Evolutionary conservation across 2,113 vertebrate species (phyloP), one percentile per base, ranked within the genome.

Genomic region (Himantopus leucocephalus): DNA sequence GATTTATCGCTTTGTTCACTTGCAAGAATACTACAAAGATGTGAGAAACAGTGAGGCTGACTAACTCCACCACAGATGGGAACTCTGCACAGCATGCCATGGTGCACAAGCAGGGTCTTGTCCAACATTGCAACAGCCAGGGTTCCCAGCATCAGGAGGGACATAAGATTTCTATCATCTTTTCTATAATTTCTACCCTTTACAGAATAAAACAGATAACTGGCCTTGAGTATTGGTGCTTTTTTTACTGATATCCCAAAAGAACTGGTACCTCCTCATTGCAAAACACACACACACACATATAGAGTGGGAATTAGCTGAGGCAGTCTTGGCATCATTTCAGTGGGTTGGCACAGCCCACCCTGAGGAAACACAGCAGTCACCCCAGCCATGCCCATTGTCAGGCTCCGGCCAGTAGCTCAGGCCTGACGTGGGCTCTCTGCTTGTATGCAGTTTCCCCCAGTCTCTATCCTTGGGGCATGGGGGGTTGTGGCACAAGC

Each of bases 221-320:
- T 0, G 1, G 4, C 35, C 43, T 29, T 74, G 43, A 56, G 41
- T 35, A 73, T 50, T 1, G 0, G 10, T 55, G 29, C 7, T 83
- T 47, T 70, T 55, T 34, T 53, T 76, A 47, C 24, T 47, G 59
- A 45, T 7, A 39, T 59, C 5, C 5, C 9, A 11, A 56, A 70
- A 56, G 4, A 79, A 9, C 8, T 32, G 30, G 17, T 16, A n/a
- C 29, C 8, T 50, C 22, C 32, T 60, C 45, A 39, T 12, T 41
- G 30, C 41, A 72, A 58, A 63, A 43, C 41, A 71, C 30, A 23
- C 17, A 23, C 19, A 17, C 18, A 43, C 6, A 41, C 15, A 5
- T 4, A 5, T 9, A 18, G 13, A 45, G 14, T n/a, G 35, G 47
- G 15, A 85, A 12, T 24, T 72, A 63, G 8, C 18, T 66, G 59